A percentile compares a stretch with the other conserved stretches of the same genome.
Evolutionary conservation across 1,140 invertebrate genomes (phyloP).

Genomic region (Latrodectus geometricus): DNA sequence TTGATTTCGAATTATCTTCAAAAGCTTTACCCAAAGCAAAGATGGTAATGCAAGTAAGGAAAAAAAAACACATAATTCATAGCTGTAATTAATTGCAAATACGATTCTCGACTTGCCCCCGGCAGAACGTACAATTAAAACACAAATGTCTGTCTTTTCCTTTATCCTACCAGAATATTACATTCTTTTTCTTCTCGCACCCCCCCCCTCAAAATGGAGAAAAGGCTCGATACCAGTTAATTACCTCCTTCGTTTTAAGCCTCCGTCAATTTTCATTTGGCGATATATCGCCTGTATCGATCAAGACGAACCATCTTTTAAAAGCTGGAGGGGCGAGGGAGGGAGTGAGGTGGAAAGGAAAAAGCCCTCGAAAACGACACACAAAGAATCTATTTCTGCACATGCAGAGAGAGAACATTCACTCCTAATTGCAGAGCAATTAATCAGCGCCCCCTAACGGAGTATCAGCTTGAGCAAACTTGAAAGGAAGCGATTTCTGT

Average conservation of each 20-base stretch:
- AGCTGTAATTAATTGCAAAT: not conserved
- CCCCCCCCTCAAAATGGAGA: not conserved
- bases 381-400: conserved; percentile 13
- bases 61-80: not conserved
- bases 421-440: conserved; percentile 4
- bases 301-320: not conserved
- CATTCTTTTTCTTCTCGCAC: not conserved
- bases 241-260: not conserved
- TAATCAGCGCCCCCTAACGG: conserved; percentile 11
- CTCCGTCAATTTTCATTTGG: conserved; percentile 1
- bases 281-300: not conserved
- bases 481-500: conserved; percentile 5
- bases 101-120: not conserved
- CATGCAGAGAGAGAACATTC: not conserved
- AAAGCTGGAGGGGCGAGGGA: not conserved
- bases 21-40: not conserved
- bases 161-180: not conserved
- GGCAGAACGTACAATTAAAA: not conserved
- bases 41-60: not conserved
- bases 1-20: not conserved
- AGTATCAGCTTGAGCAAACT: conserved; percentile 1
- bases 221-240: not conserved
- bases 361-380: not conserved
- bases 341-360: not conserved
- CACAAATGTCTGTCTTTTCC: not conserved